Percentiles rank a stretch among this genome's conserved stretches.
Conservation (phyloP, 2,113 vertebrate species). For the Charina bottae region DNA sequence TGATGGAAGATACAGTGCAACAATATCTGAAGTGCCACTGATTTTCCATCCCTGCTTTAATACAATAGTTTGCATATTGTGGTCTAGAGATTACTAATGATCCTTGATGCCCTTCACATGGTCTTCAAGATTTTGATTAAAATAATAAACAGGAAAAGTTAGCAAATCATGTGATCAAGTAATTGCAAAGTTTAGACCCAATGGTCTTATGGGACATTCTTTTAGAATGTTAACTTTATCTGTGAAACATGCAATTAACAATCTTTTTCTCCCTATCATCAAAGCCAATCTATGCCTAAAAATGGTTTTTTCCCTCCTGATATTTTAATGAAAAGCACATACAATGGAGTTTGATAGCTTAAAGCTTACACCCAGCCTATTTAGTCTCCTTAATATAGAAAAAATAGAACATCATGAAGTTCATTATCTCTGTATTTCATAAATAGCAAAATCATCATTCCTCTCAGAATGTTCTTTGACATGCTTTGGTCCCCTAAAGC, state of each 20-base stretch:
- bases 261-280: not conserved
- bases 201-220: not conserved
- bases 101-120: not conserved
- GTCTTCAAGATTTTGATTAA: not conserved
- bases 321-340: not conserved
- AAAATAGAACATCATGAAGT: not conserved
- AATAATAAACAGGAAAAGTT: not conserved
- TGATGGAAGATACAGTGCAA: not conserved
- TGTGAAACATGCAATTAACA: not conserved
- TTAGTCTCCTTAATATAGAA: not conserved
- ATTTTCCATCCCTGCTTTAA: not conserved
- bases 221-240: not conserved
- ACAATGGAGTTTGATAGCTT: not conserved
- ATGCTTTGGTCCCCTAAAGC: not conserved
- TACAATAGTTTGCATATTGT: not conserved
- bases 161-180: not conserved
- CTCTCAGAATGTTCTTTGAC: not conserved
- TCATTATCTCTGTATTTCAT: not conserved
- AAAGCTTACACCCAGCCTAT: not conserved
- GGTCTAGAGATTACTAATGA: not conserved
- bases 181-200: not conserved
- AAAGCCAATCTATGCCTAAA: not conserved
- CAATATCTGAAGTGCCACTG: not conserved
- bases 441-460: not conserved
- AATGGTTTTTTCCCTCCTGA: not conserved